Evolutionary conservation across 35 echinoderm and acorn worm genomes (phyloP).

Genomic region (Apostichopus japonicus): DNA sequence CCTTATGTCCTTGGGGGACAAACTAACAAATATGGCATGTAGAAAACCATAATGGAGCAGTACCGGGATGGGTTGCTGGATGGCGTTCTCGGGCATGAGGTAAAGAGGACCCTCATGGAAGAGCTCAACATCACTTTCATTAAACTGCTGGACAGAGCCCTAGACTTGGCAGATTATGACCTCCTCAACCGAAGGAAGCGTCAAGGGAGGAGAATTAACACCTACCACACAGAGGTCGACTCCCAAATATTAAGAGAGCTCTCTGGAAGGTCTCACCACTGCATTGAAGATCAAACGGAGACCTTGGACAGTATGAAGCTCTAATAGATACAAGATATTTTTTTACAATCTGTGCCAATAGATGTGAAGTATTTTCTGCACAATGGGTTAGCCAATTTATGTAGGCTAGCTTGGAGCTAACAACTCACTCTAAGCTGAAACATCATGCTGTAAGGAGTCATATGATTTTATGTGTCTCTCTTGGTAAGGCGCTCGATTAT

Average conservation of each 20-base stretch:
- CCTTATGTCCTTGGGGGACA: too few relatives aligned
- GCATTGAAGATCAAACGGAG: neutral
- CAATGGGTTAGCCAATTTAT: too few relatives aligned
- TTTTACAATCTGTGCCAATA: too few relatives aligned
- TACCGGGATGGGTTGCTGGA: neutral
- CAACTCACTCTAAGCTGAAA: too few relatives aligned
- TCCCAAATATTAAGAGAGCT: neutral
- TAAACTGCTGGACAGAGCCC: neutral
- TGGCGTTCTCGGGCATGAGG: neutral
- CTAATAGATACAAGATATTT: too few relatives aligned
- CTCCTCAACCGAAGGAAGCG: neutral
- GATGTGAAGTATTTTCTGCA: too few relatives aligned
- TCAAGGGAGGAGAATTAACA: neutral
- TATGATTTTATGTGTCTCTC: too few relatives aligned
- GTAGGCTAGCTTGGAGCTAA: too few relatives aligned
- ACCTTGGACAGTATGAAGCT: neutral
- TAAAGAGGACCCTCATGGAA: neutral
- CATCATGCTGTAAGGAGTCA: too few relatives aligned
- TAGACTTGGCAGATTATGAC: neutral
- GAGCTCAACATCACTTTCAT: neutral
- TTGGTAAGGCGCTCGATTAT: too few relatives aligned
- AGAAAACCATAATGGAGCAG: too few relatives aligned
- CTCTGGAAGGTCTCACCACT: neutral
- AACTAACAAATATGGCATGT: too few relatives aligned
- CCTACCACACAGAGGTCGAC: neutral